phyloP scores from a whole-genome alignment of 2,797 vertebrate species.

The Pseudochirops corinnae region DNA sequence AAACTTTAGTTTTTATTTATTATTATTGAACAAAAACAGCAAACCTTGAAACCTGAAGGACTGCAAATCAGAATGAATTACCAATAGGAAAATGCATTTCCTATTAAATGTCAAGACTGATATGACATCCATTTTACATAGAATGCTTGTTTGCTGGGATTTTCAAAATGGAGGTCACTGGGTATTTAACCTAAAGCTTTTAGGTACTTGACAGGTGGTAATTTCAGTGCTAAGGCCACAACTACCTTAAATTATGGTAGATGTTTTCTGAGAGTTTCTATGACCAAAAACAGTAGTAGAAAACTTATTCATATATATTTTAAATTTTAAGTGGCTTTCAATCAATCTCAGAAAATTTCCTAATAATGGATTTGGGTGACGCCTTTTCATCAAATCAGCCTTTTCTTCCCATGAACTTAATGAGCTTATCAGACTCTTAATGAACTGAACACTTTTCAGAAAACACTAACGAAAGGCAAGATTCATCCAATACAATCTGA shows the following conservation, averaged over 20 bases:
- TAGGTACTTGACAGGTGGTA: neutral
- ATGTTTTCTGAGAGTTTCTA: neutral
- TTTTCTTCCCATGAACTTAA: neutral
- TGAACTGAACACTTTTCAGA: neutral
- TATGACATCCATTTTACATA: neutral
- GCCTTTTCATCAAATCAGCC: neutral
- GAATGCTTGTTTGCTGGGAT: neutral
- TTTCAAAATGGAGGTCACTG: neutral
- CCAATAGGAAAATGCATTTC: neutral
- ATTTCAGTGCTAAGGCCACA: neutral
- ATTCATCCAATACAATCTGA: neutral
- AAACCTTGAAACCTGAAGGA: neutral
- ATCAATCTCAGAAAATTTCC: neutral
- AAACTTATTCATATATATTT: neutral
- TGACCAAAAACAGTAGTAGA: neutral
- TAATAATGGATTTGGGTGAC: neutral
- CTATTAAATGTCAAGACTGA: neutral
- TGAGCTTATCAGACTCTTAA: neutral
- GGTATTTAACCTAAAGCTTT: neutral
- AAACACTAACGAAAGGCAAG: neutral
- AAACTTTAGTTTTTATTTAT: neutral
- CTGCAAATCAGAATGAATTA: neutral
- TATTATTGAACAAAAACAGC: neutral
- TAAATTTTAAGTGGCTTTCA: neutral
- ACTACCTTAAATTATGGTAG: neutral